phyloP scores from a whole-genome alignment of 2,888 invertebrate genomes.

The Tortrix viridana region DNA sequence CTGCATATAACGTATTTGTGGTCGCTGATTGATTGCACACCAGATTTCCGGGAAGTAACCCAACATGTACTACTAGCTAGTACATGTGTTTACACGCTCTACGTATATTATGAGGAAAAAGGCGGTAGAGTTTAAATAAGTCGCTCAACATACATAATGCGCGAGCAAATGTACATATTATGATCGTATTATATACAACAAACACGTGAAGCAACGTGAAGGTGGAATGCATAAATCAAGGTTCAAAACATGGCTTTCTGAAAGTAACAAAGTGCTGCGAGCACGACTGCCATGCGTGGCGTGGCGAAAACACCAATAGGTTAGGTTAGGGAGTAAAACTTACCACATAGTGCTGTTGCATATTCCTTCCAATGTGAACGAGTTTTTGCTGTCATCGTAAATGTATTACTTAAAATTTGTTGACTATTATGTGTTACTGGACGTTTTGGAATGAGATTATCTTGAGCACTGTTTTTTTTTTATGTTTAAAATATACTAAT shows the following conservation, averaged over 20 bases:
- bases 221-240: not conserved
- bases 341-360: constrained; percentile 82
- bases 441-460: constrained; percentile 82
- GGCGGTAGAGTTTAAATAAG: no score
- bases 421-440: constrained; percentile 64
- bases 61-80: not conserved
- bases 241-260: constrained; percentile 1
- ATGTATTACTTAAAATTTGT: constrained; percentile 58
- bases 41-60: no score
- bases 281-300: constrained; percentile 31
- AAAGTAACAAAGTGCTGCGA: not conserved
- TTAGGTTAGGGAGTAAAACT: constrained; percentile 66
- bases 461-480: constrained; percentile 79
- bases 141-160: no score
- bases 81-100: not conserved
- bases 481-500: constrained; percentile 66
- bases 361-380: constrained; percentile 85
- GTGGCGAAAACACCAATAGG: constrained; percentile 57
- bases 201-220: not conserved
- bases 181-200: no score
- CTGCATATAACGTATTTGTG: not conserved
- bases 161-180: not conserved
- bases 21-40: no score
- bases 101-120: no score
- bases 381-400: constrained; percentile 80